Conservation (phyloP, 2,113 vertebrate species). For the Phalacrocorax carbo region DNA sequence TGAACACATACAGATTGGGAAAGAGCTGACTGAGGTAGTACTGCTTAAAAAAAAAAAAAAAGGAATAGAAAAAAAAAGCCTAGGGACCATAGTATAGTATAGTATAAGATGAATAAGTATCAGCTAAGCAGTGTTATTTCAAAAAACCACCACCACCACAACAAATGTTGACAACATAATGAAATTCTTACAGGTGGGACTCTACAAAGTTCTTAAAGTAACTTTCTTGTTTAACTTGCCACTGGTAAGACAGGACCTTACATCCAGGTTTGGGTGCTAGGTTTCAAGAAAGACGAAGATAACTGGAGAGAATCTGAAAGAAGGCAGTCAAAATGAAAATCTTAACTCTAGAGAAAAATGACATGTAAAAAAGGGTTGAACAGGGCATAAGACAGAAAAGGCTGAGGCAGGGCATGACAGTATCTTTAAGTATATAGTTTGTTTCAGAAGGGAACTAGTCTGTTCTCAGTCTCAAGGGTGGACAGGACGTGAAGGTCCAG, state of each 20-base stretch:
- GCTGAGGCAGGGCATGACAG: neutral
- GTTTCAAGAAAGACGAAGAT: neutral
- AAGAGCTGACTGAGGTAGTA: neutral
- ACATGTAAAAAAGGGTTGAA: neutral
- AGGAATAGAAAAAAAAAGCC: neutral
- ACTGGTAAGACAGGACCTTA: neutral
- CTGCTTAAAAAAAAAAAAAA: neutral
- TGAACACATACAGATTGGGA: neutral
- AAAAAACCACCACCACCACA: neutral
- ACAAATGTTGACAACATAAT: neutral
- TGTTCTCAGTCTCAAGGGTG: neutral
- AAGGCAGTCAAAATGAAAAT: neutral
- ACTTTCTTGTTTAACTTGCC: neutral
- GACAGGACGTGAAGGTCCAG: neutral
- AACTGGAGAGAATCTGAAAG: neutral
- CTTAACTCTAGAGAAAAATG: neutral
- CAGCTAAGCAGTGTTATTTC: neutral
- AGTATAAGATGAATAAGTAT: neutral
- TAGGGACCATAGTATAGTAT: neutral
- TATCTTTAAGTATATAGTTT: neutral
- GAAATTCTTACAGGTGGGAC: neutral
- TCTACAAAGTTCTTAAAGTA: neutral
- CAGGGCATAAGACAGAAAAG: neutral
- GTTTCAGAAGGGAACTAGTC: neutral
- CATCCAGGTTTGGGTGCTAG: neutral